Evolutionary conservation across 2,888 invertebrate genomes (phyloP).

Genomic region (Automeris io): DNA sequence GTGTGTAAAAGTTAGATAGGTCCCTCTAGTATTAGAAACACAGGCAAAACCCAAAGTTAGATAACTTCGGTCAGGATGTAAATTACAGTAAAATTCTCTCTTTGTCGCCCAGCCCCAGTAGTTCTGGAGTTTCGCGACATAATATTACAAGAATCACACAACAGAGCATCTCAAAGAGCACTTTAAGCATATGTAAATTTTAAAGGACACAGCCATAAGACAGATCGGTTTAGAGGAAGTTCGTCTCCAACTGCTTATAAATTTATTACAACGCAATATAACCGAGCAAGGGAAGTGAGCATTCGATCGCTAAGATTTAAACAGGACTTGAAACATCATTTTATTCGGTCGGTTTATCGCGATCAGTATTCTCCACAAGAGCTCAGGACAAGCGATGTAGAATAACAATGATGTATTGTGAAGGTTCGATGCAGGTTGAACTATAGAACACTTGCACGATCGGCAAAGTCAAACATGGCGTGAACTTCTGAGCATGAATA

Average conservation of each 20-base stretch:
- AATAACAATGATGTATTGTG: constrained; percentile 61
- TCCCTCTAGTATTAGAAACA: too few relatives aligned
- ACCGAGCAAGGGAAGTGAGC: constrained; percentile 35
- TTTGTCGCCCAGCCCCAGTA: too few relatives aligned
- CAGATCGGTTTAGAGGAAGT: constrained; percentile 46
- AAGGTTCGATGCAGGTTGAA: constrained; percentile 51
- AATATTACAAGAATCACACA: constrained; percentile 7
- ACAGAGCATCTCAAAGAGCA: constrained; percentile 17
- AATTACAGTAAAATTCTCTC: too few relatives aligned
- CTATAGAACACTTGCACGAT: constrained; percentile 31
- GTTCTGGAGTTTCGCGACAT: too few relatives aligned
- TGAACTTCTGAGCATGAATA: constrained; percentile 22
- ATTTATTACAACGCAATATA: constrained; percentile 46
- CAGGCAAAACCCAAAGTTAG: too few relatives aligned
- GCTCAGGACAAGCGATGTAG: constrained; percentile 32
- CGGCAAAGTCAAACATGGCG: constrained; percentile 36
- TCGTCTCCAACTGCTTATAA: constrained; percentile 52
- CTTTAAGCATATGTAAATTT: constrained; percentile 44
- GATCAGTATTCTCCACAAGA: constrained; percentile 57
- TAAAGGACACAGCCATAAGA: constrained; percentile 50
- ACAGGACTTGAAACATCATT: constrained; percentile 21
- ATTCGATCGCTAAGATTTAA: constrained; percentile 17
- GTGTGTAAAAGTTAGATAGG: too few relatives aligned
- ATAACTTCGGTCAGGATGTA: too few relatives aligned
- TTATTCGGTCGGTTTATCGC: constrained; percentile 30